Evolutionary conservation across 2,888 invertebrate genomes (phyloP).

Genomic region (Stenoptilia bipunctidactyla): DNA sequence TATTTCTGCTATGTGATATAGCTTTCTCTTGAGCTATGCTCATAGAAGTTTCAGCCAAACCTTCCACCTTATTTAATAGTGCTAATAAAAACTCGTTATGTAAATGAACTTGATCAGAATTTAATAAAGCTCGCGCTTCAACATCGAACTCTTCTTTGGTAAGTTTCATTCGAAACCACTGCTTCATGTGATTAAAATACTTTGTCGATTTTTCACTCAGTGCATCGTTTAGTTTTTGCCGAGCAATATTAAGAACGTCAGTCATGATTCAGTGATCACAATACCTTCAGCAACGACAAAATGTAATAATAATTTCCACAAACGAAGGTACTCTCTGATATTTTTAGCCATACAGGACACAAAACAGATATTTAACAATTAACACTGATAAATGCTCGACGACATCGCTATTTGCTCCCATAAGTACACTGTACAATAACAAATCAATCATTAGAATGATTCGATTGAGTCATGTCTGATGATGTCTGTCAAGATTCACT

Average conservation of each 20-base stretch:
- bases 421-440: too few relatives aligned
- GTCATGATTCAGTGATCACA: too few relatives aligned
- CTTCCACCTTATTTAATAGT: conserved; percentile 80
- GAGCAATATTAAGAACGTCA: conserved; percentile 67
- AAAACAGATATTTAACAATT: too few relatives aligned
- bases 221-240: conserved; percentile 72
- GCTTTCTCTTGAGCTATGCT: conserved; percentile 54
- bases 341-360: too few relatives aligned
- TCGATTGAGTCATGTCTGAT: too few relatives aligned
- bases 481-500: too few relatives aligned
- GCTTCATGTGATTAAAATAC: conserved; percentile 80
- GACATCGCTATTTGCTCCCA: too few relatives aligned
- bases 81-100: conserved; percentile 90
- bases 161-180: conserved; percentile 81
- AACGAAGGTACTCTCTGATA: too few relatives aligned
- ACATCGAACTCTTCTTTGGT: conserved; percentile 88
- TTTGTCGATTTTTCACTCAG: conserved; percentile 78
- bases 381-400: too few relatives aligned
- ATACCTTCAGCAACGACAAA: too few relatives aligned
- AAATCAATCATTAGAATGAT: too few relatives aligned
- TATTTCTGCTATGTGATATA: conserved; percentile 49
- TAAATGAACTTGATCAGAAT: conserved; percentile 79
- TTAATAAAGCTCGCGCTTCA: conserved; percentile 81
- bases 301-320: too few relatives aligned
- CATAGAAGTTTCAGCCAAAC: conserved; percentile 53